A percentile compares a stretch with the other conserved stretches of the same genome.
Conservation (phyloP, 2,888 invertebrate genomes). For the Elegia similella region DNA sequence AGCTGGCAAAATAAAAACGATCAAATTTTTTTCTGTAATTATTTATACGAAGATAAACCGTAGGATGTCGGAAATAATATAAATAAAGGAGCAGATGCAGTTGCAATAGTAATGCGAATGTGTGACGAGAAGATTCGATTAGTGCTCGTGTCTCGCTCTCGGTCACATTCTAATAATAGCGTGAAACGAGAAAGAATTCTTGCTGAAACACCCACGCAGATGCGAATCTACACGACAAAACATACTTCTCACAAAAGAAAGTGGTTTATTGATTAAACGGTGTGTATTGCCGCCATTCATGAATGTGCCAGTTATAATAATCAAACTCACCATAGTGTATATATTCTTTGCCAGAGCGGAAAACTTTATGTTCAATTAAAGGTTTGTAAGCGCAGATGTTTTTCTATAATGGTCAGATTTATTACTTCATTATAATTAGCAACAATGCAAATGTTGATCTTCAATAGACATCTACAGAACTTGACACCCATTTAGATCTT, state of each 20-base stretch:
- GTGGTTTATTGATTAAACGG: neutral
- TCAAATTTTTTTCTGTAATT: neutral
- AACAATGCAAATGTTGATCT: too few relatives aligned
- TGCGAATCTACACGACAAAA: conserved; percentile 16
- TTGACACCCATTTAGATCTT: too few relatives aligned
- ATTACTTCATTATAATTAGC: too few relatives aligned
- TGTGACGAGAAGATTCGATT: conserved; percentile 37
- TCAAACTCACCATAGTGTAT: neutral
- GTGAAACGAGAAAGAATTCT: conserved; percentile 41
- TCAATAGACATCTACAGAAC: too few relatives aligned
- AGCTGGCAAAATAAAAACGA: neutral
- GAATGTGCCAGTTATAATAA: neutral
- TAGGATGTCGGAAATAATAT: neutral
- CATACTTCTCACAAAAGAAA: neutral
- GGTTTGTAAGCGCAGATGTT: too few relatives aligned
- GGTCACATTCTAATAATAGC: conserved; percentile 53
- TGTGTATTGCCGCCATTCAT: neutral
- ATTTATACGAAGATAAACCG: too few relatives aligned
- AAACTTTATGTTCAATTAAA: neutral
- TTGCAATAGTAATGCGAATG: conserved; percentile 27
- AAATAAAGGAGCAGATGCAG: conserved; percentile 29
- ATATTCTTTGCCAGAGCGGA: too few relatives aligned
- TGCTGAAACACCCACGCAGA: conserved; percentile 35
- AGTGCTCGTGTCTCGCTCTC: conserved; percentile 26
- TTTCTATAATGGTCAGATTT: too few relatives aligned